phyloP scores from a whole-genome alignment of 2,888 invertebrate species.

The Nemapogon koenigi region DNA sequence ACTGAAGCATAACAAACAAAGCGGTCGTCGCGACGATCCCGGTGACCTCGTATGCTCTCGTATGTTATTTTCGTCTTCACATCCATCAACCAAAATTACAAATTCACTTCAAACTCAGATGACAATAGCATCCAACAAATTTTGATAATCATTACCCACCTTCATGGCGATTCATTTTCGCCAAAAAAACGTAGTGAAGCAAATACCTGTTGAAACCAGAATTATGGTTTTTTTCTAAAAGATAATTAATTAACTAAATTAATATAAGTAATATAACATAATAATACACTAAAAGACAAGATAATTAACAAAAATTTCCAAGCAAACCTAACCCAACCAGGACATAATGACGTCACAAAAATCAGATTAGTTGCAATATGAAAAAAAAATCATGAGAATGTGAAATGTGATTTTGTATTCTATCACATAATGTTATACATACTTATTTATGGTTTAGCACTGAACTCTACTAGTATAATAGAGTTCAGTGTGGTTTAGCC shows the following conservation, averaged over 20 bases:
- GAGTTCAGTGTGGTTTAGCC: no score
- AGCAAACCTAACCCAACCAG: constrained; percentile 77
- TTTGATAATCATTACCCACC: constrained; percentile 76
- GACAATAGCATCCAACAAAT: constrained; percentile 59
- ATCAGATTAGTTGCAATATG: constrained; percentile 12
- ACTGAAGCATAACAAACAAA: constrained; percentile 25
- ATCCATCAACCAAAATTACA: no score
- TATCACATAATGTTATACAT: no score
- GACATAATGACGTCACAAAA: constrained; percentile 70
- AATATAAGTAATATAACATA: constrained; percentile 64
- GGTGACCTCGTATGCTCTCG: no score
- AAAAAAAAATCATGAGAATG: no score
- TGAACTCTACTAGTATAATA: no score
- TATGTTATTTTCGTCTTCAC: no score
- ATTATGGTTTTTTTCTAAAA: constrained; percentile 53
- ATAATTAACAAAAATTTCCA: constrained; percentile 71
- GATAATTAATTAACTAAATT: constrained; percentile 59
- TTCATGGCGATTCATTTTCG: constrained; percentile 93
- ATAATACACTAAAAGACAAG: constrained; percentile 69
- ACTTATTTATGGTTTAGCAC: no score
- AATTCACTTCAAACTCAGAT: no score
- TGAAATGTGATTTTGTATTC: no score
- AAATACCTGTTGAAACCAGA: constrained; percentile 55
- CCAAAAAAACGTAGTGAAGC: constrained; percentile 52
- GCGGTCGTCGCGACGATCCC: no score